Conservation (phyloP, 30 jellyfish, hydroid and myxozoan species). For the Chrysaora quinquecirrha region DNA sequence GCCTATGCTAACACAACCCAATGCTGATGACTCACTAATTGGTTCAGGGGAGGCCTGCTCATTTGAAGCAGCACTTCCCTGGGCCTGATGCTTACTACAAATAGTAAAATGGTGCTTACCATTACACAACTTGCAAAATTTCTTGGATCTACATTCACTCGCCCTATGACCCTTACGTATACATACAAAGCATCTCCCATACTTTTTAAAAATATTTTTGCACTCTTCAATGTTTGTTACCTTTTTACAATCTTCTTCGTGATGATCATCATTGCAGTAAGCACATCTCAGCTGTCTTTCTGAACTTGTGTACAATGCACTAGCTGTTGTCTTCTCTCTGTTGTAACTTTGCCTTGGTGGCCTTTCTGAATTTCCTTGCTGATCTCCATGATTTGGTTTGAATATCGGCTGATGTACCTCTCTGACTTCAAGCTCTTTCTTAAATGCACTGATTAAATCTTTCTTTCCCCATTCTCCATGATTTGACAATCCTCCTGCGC, state of each 20-base stretch:
- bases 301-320: constrained; percentile 12
- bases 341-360: neutral
- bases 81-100: neutral
- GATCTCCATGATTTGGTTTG: neutral
- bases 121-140: neutral
- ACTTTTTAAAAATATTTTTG: constrained; percentile 1
- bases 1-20: neutral
- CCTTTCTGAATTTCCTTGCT: no score
- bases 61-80: neutral
- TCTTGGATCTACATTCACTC: constrained; percentile 17
- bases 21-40: neutral
- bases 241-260: neutral
- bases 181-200: constrained; percentile 10
- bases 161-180: neutral
- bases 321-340: constrained; percentile 5
- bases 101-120: constrained; percentile 8
- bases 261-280: neutral
- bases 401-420: constrained; percentile 17
- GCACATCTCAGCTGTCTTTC: neutral
- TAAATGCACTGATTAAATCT: constrained; percentile 18
- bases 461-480: constrained; percentile 17
- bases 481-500: neutral
- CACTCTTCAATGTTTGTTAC: neutral
- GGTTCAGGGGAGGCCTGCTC: neutral
- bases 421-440: constrained; percentile 15